Conservation (phyloP, 2,888 invertebrate genomes). For the Volucella inflata region DNA sequence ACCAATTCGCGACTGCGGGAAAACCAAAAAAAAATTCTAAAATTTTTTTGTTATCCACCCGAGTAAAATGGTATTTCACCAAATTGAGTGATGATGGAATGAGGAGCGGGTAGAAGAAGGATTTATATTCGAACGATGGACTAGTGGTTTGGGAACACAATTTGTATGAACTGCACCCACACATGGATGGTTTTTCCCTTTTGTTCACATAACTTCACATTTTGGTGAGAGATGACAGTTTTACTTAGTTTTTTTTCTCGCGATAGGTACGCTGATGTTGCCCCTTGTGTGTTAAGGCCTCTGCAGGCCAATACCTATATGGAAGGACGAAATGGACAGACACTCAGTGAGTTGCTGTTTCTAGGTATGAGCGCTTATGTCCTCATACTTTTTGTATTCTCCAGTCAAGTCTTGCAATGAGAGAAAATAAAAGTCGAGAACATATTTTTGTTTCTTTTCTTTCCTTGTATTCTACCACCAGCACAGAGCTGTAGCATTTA, state of each 20-base stretch:
- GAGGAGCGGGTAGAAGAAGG: slow-evolving; percentile 37
- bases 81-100: slow-evolving; percentile 36
- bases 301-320: slow-evolving; percentile 54
- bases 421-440: slow-evolving; percentile 24
- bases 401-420: slow-evolving; percentile 60
- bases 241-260: slow-evolving; percentile 66
- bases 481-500: too few relatives aligned
- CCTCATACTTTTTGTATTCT: slow-evolving; percentile 47
- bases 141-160: slow-evolving; percentile 61
- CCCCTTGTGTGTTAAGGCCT: slow-evolving; percentile 21
- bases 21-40: slow-evolving; percentile 56
- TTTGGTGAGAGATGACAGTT: slow-evolving; percentile 70
- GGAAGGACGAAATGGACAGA: slow-evolving; percentile 64
- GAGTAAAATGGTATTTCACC: slow-evolving; percentile 57
- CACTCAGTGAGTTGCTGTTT: slow-evolving; percentile 55
- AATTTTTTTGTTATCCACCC: slow-evolving; percentile 61
- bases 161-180: slow-evolving; percentile 68
- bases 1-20: slow-evolving; percentile 64
- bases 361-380: slow-evolving; percentile 38
- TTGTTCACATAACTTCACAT: slow-evolving; percentile 62
- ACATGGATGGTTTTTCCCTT: slow-evolving; percentile 43
- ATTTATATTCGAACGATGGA: slow-evolving; percentile 68
- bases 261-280: slow-evolving; percentile 26
- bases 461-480: slow-evolving; percentile 41
- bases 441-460: slow-evolving; percentile 14